These are phyloP conservation scores for Leptinotarsa defecta DNA, from an alignment of 1,140 invertebrate genomes.

Conservation along the genomic window DNA sequence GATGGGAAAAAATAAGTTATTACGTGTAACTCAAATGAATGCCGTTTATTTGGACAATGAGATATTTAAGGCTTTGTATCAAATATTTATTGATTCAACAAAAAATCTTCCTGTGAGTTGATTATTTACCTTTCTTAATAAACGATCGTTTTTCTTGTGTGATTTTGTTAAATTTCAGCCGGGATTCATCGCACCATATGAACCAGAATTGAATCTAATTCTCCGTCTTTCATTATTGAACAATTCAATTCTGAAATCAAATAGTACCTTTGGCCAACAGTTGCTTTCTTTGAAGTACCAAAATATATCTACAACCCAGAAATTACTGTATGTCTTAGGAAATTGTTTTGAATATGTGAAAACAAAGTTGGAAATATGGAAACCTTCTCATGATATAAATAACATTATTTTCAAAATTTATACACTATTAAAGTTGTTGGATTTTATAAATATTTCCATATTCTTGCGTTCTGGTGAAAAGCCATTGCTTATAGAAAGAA, in stretches of 20 bases:
- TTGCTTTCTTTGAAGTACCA: slow-evolving; percentile 53
- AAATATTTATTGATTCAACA: slow-evolving; percentile 40
- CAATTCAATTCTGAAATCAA: slow-evolving; percentile 47
- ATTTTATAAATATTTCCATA: slow-evolving; percentile 52
- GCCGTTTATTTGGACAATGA: slow-evolving; percentile 54
- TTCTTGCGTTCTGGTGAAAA: slow-evolving; percentile 51
- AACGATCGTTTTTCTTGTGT: slow-evolving; percentile 16
- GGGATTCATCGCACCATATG: slow-evolving; percentile 39
- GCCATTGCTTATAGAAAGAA: slow-evolving; percentile 50
- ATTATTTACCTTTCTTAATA: not conserved
- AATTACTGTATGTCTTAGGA: slow-evolving; percentile 42
- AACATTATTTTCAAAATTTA: slow-evolving; percentile 39
- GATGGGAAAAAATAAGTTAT: slow-evolving; percentile 43
- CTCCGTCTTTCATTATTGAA: slow-evolving; percentile 45
- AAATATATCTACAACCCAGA: slow-evolving; percentile 47
- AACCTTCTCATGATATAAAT: slow-evolving; percentile 41
- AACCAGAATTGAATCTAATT: slow-evolving; percentile 50
- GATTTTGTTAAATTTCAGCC: slow-evolving; percentile 44
- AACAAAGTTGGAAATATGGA: slow-evolving; percentile 45
- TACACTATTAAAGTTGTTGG: slow-evolving; percentile 42
- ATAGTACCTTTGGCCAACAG: slow-evolving; percentile 54
- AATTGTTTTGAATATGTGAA: slow-evolving; percentile 48
- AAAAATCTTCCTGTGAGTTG: slow-evolving; percentile 52
- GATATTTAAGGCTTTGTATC: slow-evolving; percentile 48
- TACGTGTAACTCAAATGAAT: slow-evolving; percentile 54